Conservation (phyloP, 1,140 invertebrate species). For the Asobara japonica region DNA sequence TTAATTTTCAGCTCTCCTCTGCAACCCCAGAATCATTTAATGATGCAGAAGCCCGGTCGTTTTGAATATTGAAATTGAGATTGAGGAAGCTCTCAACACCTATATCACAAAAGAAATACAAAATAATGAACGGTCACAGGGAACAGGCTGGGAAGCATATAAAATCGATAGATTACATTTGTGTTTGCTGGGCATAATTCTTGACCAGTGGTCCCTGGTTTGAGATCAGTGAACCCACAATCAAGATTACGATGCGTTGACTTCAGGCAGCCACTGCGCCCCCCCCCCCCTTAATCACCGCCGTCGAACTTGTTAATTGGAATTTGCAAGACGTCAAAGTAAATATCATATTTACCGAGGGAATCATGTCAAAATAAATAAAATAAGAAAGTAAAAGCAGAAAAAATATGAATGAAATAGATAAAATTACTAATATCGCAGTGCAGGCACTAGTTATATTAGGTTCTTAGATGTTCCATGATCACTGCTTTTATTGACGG, state of each 20-base stretch:
- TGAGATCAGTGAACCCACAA: slow-evolving; percentile 23
- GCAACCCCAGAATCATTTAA: not conserved
- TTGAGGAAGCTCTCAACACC: not conserved
- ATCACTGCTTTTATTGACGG: not conserved
- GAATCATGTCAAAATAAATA: no score
- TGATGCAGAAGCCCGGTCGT: not conserved
- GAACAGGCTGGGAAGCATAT: no score
- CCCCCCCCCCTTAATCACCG: no score
- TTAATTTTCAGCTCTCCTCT: not conserved
- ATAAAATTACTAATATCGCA: not conserved
- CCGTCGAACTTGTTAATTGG: no score
- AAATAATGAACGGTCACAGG: not conserved
- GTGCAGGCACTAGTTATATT: slow-evolving; percentile 29
- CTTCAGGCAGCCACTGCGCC: not conserved
- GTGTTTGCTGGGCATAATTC: slow-evolving; percentile 17
- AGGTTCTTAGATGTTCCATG: slow-evolving; percentile 34
- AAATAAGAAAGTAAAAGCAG: no score
- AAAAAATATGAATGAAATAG: no score
- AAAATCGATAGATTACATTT: slow-evolving; percentile 8
- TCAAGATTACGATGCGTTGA: slow-evolving; percentile 17
- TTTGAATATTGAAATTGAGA: not conserved
- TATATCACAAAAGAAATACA: not conserved
- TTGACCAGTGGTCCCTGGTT: not conserved
- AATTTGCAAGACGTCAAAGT: no score
- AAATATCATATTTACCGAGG: no score